phyloP scores from a whole-genome alignment of 2,113 vertebrate genomes.

The Rafetus swinhoei region DNA sequence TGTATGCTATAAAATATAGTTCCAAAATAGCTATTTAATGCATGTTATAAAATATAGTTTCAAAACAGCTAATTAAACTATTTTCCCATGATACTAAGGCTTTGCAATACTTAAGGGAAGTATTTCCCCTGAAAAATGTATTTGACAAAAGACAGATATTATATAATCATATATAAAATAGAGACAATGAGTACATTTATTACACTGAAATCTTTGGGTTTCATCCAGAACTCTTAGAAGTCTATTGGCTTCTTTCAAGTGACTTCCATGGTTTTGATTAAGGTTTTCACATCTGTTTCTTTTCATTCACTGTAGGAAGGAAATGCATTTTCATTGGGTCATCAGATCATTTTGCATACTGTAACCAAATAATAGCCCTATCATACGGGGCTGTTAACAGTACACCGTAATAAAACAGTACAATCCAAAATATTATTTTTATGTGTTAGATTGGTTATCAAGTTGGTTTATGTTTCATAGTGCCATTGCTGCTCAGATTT shows the following conservation, averaged over 20 bases:
- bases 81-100: background rate
- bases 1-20: background rate
- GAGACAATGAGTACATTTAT: background rate
- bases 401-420: background rate
- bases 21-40: background rate
- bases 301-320: background rate
- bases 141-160: background rate
- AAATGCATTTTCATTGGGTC: background rate
- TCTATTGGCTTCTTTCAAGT: background rate
- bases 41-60: background rate
- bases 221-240: background rate
- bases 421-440: background rate
- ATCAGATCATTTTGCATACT: background rate
- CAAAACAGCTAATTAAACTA: background rate
- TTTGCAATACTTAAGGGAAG: background rate
- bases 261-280: background rate
- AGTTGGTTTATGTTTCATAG: background rate
- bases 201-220: background rate
- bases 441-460: background rate
- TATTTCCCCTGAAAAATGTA: background rate
- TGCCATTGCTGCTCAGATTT: background rate
- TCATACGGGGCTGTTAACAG: background rate
- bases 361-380: background rate
- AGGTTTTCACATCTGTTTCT: background rate
- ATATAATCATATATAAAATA: background rate